Conservation (phyloP, 2,113 vertebrate genomes). For the Gymnarchus niloticus region DNA sequence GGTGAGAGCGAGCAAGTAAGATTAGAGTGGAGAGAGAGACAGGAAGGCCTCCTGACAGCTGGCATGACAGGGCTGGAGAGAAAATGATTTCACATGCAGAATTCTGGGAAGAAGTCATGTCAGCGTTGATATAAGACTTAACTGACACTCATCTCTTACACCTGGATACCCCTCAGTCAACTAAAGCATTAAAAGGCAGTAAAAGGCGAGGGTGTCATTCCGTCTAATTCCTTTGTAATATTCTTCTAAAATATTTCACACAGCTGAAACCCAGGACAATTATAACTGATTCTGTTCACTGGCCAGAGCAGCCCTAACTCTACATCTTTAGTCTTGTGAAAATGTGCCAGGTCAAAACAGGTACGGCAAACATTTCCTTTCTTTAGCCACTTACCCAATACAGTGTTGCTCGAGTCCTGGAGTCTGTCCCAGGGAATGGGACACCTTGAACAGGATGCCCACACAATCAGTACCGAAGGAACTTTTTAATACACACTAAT, state of each 20-base stretch:
- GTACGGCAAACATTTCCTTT: neutral
- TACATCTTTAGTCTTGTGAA: conserved; percentile 57
- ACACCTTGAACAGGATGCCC: neutral
- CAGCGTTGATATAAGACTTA: conserved; percentile 58
- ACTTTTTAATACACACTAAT: neutral
- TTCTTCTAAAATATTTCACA: conserved; percentile 48
- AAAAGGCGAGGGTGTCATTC: conserved; percentile 47
- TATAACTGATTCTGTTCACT: neutral
- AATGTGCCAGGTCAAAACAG: neutral
- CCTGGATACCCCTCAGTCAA: conserved; percentile 51
- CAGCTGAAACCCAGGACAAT: conserved; percentile 39
- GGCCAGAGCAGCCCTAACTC: conserved; percentile 41
- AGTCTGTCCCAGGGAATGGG: neutral
- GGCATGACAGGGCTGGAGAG: conserved; percentile 39
- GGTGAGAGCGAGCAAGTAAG: neutral
- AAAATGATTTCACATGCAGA: conserved; percentile 42
- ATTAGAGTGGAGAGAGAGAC: conserved; percentile 26
- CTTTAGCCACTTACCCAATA: neutral
- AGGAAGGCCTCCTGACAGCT: conserved; percentile 15
- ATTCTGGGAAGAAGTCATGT: conserved; percentile 60
- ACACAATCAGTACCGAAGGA: neutral
- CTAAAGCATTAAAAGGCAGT: conserved; percentile 42
- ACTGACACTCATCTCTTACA: conserved; percentile 59
- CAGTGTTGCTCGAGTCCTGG: neutral
- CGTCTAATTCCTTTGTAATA: conserved; percentile 50